Evolutionary conservation across 2,888 invertebrate genomes (phyloP).

Genomic region (Tridacna crocea): DNA sequence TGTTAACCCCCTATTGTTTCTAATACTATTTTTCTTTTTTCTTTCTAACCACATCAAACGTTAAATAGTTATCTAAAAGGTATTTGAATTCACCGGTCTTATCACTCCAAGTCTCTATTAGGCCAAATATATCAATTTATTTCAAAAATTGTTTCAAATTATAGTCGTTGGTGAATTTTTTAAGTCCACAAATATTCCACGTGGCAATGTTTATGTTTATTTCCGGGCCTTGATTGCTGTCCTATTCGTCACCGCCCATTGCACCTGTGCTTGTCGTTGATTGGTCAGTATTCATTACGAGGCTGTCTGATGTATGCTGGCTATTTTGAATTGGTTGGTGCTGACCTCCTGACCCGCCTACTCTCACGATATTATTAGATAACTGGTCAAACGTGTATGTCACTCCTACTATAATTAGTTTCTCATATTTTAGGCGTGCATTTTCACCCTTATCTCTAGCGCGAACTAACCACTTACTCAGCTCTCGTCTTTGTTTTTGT

Average conservation of each 20-base stretch:
- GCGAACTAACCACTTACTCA: not conserved
- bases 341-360: not conserved
- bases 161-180: too few species aligned
- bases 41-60: too few species aligned
- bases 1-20: too few species aligned
- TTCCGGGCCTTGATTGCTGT: not conserved
- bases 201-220: not conserved
- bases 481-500: not conserved
- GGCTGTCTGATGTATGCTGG: not conserved
- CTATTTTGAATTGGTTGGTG: not conserved
- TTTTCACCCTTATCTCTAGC: not conserved
- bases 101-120: too few species aligned
- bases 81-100: too few species aligned
- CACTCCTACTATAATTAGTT: not conserved
- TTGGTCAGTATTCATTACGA: not conserved
- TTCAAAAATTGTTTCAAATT: too few species aligned
- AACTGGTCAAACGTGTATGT: not conserved
- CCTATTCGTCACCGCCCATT: not conserved
- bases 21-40: too few species aligned
- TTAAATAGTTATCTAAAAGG: too few species aligned
- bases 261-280: not conserved
- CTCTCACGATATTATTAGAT: not conserved
- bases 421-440: not conserved
- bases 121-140: too few species aligned
- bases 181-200: not conserved